Conservation (phyloP, 2,888 invertebrate species). For the Scaptomyza caliginosa region DNA sequence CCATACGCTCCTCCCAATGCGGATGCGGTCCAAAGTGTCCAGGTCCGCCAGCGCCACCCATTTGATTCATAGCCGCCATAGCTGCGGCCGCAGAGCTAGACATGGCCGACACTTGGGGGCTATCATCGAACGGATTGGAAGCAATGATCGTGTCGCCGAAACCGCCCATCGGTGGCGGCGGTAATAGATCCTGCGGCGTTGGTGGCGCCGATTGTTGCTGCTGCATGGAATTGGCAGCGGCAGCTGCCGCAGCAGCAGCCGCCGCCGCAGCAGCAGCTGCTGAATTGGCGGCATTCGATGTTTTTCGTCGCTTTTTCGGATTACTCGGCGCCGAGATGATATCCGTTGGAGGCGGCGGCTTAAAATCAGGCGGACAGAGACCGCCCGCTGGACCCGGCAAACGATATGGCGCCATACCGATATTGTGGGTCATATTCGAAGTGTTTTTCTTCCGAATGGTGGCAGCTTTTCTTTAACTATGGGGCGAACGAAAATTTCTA, state of each 20-base stretch:
- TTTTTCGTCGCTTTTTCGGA: conserved; percentile 94
- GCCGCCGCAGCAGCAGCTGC: conserved; percentile 85
- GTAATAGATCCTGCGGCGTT: conserved; percentile 89
- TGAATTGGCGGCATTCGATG: conserved; percentile 87
- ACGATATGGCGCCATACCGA: conserved; percentile 92
- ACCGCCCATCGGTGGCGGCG: conserved; percentile 93
- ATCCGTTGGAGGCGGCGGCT: conserved; percentile 88
- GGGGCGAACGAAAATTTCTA: conserved; percentile 61
- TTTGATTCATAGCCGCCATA: conserved; percentile 88
- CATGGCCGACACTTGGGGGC: conserved; percentile 86
- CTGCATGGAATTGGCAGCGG: conserved; percentile 85
- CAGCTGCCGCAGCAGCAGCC: conserved; percentile 82
- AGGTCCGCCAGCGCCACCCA: conserved; percentile 83
- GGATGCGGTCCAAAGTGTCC: conserved; percentile 79
- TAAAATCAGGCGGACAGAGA: conserved; percentile 89
- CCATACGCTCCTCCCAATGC: conserved; percentile 85
- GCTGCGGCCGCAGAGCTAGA: conserved; percentile 83
- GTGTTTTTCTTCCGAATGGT: conserved; percentile 84
- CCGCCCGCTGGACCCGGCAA: conserved; percentile 87
- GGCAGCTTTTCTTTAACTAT: conserved; percentile 80
- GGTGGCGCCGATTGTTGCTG: conserved; percentile 89
- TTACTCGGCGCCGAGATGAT: conserved; percentile 91
- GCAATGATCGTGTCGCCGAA: conserved; percentile 97
- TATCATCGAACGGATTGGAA: conserved; percentile 97
- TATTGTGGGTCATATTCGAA: conserved; percentile 90